Evolutionary conservation across 2,888 invertebrate genomes (phyloP).

Genomic region (Nomada flava): DNA sequence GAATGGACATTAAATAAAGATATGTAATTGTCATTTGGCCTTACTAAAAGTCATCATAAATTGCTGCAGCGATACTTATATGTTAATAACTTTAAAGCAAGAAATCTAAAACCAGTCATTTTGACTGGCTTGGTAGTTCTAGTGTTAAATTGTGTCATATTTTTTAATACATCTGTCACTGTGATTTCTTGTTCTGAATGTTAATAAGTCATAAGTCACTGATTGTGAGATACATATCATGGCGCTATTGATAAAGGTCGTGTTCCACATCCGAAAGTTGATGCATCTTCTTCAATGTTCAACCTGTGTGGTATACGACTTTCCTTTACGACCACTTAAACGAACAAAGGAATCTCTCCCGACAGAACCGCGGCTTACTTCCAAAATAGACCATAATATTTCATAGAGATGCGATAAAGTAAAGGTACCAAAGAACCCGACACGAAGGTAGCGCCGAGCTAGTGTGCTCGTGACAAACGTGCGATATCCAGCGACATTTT

Average conservation of each 20-base stretch:
- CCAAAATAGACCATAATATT: neutral
- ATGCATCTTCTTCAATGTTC: neutral
- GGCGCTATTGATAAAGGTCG: neutral
- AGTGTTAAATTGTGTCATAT: neutral
- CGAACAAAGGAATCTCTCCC: conserved; percentile 12
- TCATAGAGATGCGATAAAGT: conserved; percentile 39
- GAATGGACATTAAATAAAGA: too few relatives aligned
- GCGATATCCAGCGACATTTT: conserved; percentile 24
- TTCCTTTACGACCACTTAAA: conserved; percentile 29
- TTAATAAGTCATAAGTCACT: too few relatives aligned
- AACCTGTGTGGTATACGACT: conserved; percentile 17
- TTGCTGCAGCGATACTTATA: too few relatives aligned
- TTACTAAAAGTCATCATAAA: too few relatives aligned
- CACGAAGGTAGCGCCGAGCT: neutral
- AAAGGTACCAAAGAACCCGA: neutral
- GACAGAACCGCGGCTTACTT: conserved; percentile 2
- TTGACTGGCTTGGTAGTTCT: too few relatives aligned
- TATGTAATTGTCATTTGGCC: too few relatives aligned
- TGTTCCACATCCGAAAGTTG: neutral
- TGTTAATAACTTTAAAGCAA: too few relatives aligned
- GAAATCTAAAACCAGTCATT: too few relatives aligned
- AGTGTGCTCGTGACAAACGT: conserved; percentile 23
- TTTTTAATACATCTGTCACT: conserved; percentile 7
- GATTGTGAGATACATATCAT: too few relatives aligned
- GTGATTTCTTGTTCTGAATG: too few relatives aligned